Evolutionary conservation across 2,888 invertebrate genomes (phyloP), one percentile per base, ranked within the genome.

Genomic region (Creontiades dilutus): DNA sequence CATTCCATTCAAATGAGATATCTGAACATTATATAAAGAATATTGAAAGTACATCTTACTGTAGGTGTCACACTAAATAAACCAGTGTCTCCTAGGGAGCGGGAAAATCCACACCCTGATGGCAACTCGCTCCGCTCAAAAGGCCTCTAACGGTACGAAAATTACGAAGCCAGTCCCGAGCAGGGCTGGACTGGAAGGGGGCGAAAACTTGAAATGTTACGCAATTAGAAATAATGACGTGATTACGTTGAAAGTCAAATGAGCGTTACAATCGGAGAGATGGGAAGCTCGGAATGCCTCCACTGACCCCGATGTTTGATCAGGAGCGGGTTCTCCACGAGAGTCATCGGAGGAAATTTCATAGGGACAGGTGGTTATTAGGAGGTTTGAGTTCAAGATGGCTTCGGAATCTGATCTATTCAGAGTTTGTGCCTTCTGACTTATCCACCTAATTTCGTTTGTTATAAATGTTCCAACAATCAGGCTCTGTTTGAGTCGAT

Each of bases 141-240:
- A 9, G 68, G 19, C 19, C 68, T 68, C 68, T 68, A 68, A 68
- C 68, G 68, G 68, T 68, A 68, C 9, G 13, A 68, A 68, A 68
- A 68, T 68, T 68, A 68, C 68, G 68, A 68, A n/a, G 61, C 68
- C 68, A 23, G 23, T 68, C 68, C 23, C 27, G 68, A 27, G 68
- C 27, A 23, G 68, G 57, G 1, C 11, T 52, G 14, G 52, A 52
- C 5, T 5, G 23, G 23, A 12, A 12, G 68, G n/a, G 61, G 68
- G 68, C 68, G 68, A 68, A 68, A 68, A 68, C 68, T 68, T 68
- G 68, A 68, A 68, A 68, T 68, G 68, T 68, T 68, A 68, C 68
- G 68, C 68, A 68, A 68, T 68, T 68, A 68, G 68, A 23, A 68
- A 68, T 68, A 68, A 68, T 68, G 68, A 68, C 5, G 23, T 27